Evolutionary conservation across 2,113 vertebrate species (phyloP).

Genomic region (Semnopithecus entellus): DNA sequence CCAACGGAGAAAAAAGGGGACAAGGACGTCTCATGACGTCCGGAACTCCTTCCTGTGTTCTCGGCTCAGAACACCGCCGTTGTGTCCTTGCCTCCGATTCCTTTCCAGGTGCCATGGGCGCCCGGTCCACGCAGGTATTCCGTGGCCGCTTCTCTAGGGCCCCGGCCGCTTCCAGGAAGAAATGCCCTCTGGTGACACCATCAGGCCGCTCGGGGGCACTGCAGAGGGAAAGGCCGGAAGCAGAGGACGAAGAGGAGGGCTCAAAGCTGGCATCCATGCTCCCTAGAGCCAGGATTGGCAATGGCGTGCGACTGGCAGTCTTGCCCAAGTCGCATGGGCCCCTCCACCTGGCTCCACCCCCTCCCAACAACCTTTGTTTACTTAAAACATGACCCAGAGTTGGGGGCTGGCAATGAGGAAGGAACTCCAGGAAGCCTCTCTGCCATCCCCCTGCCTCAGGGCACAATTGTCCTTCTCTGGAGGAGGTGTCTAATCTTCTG

Average conservation of each 20-base stretch:
- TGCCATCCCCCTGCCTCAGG: background rate
- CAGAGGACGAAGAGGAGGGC: background rate
- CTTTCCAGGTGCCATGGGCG: background rate
- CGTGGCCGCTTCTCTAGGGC: background rate
- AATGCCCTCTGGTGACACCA: constrained; percentile 81
- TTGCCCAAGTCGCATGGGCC: background rate
- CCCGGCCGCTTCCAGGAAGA: background rate
- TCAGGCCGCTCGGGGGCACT: constrained; percentile 77
- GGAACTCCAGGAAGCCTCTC: background rate
- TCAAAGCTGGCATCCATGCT: background rate
- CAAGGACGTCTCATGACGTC: background rate
- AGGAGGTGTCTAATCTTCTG: background rate
- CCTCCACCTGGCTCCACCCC: background rate
- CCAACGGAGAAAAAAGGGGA: background rate
- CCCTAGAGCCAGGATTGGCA: background rate
- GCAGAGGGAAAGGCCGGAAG: constrained; percentile 26
- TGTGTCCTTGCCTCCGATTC: background rate
- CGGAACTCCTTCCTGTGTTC: background rate
- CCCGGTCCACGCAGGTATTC: background rate
- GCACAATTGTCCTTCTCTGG: background rate
- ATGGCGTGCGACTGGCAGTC: background rate
- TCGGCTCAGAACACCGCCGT: background rate
- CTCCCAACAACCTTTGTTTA: background rate
- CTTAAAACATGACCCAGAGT: background rate
- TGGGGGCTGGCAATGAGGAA: background rate